Evolutionary conservation across 2,113 vertebrate genomes (phyloP).

Genomic region (Trematomus loennbergii): DNA sequence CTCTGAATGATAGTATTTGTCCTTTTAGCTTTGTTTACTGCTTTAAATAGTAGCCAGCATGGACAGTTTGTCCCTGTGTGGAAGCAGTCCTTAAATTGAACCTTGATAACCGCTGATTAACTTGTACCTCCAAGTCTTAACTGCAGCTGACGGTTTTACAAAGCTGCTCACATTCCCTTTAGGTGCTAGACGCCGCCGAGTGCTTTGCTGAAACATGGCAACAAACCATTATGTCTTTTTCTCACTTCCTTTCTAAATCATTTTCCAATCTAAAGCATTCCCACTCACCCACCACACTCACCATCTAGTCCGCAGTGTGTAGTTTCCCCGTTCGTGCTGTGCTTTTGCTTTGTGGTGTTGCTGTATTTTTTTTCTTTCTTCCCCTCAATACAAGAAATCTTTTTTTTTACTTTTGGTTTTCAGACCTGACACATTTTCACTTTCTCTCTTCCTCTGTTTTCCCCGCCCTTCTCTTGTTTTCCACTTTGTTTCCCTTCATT

Average conservation of each 20-base stretch:
- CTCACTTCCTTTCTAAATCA: slow-evolving; percentile 63
- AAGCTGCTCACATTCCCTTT: slow-evolving; percentile 47
- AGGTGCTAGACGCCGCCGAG: slow-evolving; percentile 28
- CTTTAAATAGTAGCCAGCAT: slow-evolving; percentile 16
- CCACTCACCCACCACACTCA: slow-evolving; percentile 66
- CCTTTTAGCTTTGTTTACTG: slow-evolving; percentile 47
- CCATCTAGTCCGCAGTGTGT: slow-evolving; percentile 54
- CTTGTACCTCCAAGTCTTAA: slow-evolving; percentile 29
- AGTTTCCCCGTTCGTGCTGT: slow-evolving; percentile 61
- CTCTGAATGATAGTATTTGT: slow-evolving; percentile 28
- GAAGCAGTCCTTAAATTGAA: slow-evolving; percentile 47
- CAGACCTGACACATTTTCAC: slow-evolving; percentile 77
- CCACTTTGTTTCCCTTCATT: slow-evolving; percentile 60
- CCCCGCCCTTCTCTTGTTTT: slow-evolving; percentile 64
- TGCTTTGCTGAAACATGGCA: slow-evolving; percentile 55
- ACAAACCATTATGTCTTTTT: slow-evolving; percentile 49
- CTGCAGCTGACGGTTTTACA: slow-evolving; percentile 43
- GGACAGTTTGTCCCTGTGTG: slow-evolving; percentile 33
- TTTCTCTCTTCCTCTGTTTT: slow-evolving; percentile 73
- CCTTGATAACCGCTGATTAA: slow-evolving; percentile 59
- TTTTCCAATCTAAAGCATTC: slow-evolving; percentile 64
- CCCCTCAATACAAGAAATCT: slow-evolving; percentile 83
- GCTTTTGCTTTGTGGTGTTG: slow-evolving; percentile 72
- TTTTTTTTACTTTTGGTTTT: slow-evolving; percentile 66
- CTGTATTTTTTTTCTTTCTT: slow-evolving; percentile 50